Conservation (phyloP, 2,888 invertebrate genomes). For the Dynastes maya region DNA sequence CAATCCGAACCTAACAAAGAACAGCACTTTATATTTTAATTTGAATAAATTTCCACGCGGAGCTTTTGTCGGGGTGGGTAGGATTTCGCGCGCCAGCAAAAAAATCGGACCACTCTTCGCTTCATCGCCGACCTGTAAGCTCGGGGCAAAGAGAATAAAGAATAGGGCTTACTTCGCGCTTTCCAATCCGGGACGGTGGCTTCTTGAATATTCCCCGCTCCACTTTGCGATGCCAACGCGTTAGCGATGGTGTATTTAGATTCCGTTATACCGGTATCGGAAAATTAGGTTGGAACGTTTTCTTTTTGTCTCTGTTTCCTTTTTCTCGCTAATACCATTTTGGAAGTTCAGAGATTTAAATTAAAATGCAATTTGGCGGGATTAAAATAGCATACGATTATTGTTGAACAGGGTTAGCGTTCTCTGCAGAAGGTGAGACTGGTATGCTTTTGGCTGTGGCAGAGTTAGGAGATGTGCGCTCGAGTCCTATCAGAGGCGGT, state of each 20-base stretch:
- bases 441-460: too few relatives aligned
- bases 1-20: constrained; percentile 53
- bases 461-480: too few relatives aligned
- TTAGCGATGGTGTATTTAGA: not conserved
- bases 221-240: not conserved
- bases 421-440: too few relatives aligned
- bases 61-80: not conserved
- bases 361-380: constrained; percentile 1
- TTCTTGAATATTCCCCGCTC: not conserved
- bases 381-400: not conserved
- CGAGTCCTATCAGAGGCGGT: too few relatives aligned
- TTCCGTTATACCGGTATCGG: constrained; percentile 5
- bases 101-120: not conserved
- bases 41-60: constrained; percentile 51
- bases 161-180: constrained; percentile 12
- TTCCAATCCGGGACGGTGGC: not conserved
- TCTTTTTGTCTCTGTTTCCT: not conserved
- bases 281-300: constrained; percentile 5
- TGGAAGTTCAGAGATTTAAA: not conserved
- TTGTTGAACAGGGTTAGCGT: too few relatives aligned
- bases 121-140: not conserved
- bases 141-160: constrained; percentile 28
- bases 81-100: constrained; percentile 16
- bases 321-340: not conserved
- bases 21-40: constrained; percentile 57